Percentiles rank a stretch among this genome's conserved stretches.
Conservation (phyloP, 2,888 invertebrate genomes). For the Phyllotreta cruciferae region DNA sequence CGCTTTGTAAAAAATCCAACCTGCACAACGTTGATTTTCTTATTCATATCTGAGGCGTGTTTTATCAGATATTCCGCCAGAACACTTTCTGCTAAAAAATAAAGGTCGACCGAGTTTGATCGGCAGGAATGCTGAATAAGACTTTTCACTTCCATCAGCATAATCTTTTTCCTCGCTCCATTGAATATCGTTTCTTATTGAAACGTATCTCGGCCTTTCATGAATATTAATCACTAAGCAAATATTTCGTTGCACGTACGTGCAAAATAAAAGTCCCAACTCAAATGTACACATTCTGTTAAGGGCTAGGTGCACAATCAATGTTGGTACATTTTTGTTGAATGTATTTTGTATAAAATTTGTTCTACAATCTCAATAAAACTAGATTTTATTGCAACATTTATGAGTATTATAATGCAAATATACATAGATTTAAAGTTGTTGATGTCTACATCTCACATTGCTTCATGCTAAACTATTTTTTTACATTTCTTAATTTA, state of each 20-base stretch:
- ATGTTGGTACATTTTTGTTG: no score
- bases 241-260: background rate
- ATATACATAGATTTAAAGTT: no score
- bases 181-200: slow-evolving; percentile 17
- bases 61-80: slow-evolving; percentile 48
- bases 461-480: no score
- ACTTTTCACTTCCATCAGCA: slow-evolving; percentile 28
- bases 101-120: slow-evolving; percentile 41
- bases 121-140: slow-evolving; percentile 33
- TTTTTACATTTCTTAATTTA: no score
- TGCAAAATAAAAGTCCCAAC: background rate
- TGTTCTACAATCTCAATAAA: no score
- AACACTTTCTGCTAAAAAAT: slow-evolving; percentile 45
- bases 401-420: no score
- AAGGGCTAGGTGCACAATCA: no score
- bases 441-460: no score
- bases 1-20: background rate
- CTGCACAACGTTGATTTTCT: slow-evolving; percentile 28
- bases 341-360: no score
- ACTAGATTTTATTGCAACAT: no score
- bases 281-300: no score
- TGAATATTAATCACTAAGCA: slow-evolving; percentile 24
- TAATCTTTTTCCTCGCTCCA: slow-evolving; percentile 15
- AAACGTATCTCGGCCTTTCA: slow-evolving; percentile 18
- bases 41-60: slow-evolving; percentile 47